Conservation (phyloP, 2,113 vertebrate species). For the Cynoglossus semilaevis region DNA sequence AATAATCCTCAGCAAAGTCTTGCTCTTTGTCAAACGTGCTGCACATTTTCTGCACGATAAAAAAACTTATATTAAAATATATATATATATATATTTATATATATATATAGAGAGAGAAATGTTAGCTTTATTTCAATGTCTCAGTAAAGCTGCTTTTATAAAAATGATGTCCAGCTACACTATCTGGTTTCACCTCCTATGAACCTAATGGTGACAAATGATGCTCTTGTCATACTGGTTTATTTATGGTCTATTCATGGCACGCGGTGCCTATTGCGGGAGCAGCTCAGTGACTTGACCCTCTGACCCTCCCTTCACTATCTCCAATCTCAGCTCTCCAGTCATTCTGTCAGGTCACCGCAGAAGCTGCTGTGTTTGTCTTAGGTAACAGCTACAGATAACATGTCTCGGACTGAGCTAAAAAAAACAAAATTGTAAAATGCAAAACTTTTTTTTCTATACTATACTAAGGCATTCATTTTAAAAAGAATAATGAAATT, state of each 20-base stretch:
- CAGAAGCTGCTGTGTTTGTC: conserved; percentile 6
- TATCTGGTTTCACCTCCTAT: conserved; percentile 29
- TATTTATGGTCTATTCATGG: conserved; percentile 46
- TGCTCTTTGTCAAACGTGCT: conserved; percentile 2
- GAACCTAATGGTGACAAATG: conserved; percentile 59
- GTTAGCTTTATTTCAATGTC: conserved; percentile 23
- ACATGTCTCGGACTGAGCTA: neutral
- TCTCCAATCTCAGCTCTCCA: conserved; percentile 21
- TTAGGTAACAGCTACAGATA: conserved; percentile 15
- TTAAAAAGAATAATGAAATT: no score
- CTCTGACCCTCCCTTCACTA: conserved; percentile 39
- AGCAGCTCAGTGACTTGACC: conserved; percentile 42
- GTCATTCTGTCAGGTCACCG: conserved; percentile 16
- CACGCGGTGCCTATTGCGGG: conserved; percentile 24
- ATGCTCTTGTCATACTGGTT: conserved; percentile 43
- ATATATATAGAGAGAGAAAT: neutral
- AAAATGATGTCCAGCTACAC: conserved; percentile 31
- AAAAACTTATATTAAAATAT: no score
- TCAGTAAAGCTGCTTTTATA: conserved; percentile 30
- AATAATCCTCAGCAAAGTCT: conserved; percentile 44
- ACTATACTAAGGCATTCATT: no score
- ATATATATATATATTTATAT: no score
- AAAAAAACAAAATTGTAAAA: neutral
- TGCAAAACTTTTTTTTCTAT: no score
- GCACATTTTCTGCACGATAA: neutral